Base-by-base conservation (phyloP, 2,888 invertebrate genomes). In the Microctonus hyperodae region DNA sequence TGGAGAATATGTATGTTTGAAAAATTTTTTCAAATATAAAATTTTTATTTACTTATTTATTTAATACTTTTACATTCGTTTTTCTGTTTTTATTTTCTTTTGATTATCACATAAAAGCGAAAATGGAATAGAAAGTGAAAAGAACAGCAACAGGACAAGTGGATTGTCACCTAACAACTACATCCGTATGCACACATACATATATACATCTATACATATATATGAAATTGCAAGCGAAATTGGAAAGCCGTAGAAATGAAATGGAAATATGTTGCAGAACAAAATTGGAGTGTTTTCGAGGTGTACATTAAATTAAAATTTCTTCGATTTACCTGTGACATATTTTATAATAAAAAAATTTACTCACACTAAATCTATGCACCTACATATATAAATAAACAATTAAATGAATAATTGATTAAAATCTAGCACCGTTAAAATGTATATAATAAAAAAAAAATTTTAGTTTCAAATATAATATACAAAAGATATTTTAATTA, bases 1-100 rank as follows among this genome's bases (percentile, higher is more conserved):
- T 10, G 23, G 51, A 3, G 13, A 51, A 51, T 51, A n/a, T 25
- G 51, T 25, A 25, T 23, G 13, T 9, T 28, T 28, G 4, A n/a
- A n/a, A n/a, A n/a, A n/a, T n/a, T n/a, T n/a, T n/a, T n/a, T n/a
- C 1, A 25, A 51, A 51, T 51, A 51, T 23, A 51, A 51, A 44
- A 9, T 6, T 44, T 16, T 44, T 44, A 44, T 44, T 44, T 44
- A 44, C 16, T 44, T 20, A 44, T 44, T 44, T 20, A 16, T 44
- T 44, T 44, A 4, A 16, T 44, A 16, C 16, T 40, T 40, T 16
- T 5, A n/a, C 37, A 16, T 44, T n/a, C 9, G 20, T 20, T 44
- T 44, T 37, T 10, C n/a, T 44, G 16, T 16, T 20, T 16, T 44
- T n/a, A 16, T n/a, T 37, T 23, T 51, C 13, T 23, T 9, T 23